Conservation (phyloP, 2,113 vertebrate species). For the Chloropsis hardwickii region DNA sequence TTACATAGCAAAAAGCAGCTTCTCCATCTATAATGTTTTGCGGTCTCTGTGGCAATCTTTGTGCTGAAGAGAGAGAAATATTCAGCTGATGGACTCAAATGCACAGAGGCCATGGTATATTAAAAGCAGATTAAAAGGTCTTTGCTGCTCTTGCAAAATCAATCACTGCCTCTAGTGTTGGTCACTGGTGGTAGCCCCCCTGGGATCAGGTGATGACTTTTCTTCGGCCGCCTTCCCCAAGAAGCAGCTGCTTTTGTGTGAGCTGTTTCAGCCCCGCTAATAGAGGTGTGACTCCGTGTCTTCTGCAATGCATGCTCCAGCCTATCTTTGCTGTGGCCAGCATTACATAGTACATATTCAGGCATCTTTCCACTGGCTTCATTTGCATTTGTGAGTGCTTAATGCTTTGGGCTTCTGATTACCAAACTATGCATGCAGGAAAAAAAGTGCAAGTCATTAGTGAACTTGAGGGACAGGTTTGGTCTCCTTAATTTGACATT, state of each 20-base stretch:
- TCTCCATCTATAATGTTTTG: not conserved
- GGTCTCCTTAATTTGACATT: not conserved
- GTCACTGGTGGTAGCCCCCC: not conserved
- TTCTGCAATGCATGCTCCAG: not conserved
- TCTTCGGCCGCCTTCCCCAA: fast-evolving
- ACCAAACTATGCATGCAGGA: not conserved
- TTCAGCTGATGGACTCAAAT: not conserved
- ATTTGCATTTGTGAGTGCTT: not conserved
- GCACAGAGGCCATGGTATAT: not conserved
- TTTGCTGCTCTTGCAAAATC: not conserved
- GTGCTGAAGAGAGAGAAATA: not conserved
- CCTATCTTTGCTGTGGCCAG: not conserved
- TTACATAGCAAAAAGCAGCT: not conserved
- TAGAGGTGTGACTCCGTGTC: fast-evolving
- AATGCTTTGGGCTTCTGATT: not conserved
- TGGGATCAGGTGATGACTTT: not conserved
- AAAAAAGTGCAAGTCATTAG: not conserved
- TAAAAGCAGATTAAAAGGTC: not conserved
- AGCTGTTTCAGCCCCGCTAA: not conserved
- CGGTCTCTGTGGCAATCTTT: not conserved
- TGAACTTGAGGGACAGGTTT: not conserved
- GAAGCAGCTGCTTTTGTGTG: not conserved
- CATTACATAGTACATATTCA: not conserved
- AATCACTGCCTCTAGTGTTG: not conserved
- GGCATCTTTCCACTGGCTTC: not conserved